Evolutionary conservation across 2,797 vertebrate species (phyloP), one percentile per base, ranked within the genome.

Genomic region (Cheirogaleus major): DNA sequence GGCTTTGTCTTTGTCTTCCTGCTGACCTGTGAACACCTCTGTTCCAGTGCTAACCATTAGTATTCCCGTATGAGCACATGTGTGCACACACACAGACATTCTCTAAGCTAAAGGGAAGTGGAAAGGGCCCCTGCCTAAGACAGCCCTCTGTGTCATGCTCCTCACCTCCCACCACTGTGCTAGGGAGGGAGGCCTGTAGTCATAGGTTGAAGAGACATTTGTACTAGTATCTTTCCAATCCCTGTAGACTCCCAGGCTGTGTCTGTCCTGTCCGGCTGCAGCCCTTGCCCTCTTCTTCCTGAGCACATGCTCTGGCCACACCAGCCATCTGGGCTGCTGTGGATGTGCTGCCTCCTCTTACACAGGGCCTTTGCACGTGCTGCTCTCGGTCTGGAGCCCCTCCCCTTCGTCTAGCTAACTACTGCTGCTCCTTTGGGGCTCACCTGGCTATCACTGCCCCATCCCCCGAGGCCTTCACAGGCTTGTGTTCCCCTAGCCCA

Each of bases 401-500:
- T 9, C 43, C 14, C 9, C 1, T 69, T 25, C 52, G 25, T 65
- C 45, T n/a, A 25, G 73, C 52, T 69, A 50, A 72, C 20, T 55
- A 18, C 35, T 61, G 0, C 10, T 67, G 13, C 41, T 76, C 50
- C 30, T 90, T 5, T 57, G 50, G 32, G 61, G 23, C 32, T 82
- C 48, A 13, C 43, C 30, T 72, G 61, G 85, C 38, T 22, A 0
- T 38, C 30, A 18, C 32, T n/a, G 38, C 41, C 25, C n/a, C 35
- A 8, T 11, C n/a, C 45, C 73, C 13, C 0, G 18, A 61, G 8
- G 13, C 52, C 75, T 61, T 67, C 79, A 48, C 30, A 41, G 50
- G 11, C 0, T 14, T 32, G 0, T 38, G 0, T 22, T 35, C 4
- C 17, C 45, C 41, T 6, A 1, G 9, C 4, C 20, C 2, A 35